These are phyloP conservation scores for Aplysina aerophoba DNA, from an alignment of 37 sponge, comb jelly and placozoan genomes.

Conservation along the genomic window DNA sequence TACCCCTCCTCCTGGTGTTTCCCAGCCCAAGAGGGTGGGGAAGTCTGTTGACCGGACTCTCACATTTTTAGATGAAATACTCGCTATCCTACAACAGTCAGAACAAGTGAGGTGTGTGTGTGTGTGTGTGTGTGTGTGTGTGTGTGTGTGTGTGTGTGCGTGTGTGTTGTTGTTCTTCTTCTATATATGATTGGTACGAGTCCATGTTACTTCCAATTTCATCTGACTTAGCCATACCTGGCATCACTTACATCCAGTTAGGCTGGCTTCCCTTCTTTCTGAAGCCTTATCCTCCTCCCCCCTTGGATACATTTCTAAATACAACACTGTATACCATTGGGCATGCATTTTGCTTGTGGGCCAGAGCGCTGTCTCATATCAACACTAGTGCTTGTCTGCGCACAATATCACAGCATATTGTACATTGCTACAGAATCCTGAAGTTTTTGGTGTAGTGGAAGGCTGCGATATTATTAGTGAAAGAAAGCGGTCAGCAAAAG, in stretches of 20 bases:
- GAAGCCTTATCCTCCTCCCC: too few species aligned
- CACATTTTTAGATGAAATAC: slow-evolving; percentile 67
- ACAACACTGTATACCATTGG: background rate
- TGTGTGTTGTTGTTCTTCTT: background rate
- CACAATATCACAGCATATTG: too few species aligned
- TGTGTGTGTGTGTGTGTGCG: background rate
- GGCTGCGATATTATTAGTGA: slow-evolving; percentile 69
- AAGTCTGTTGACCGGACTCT: slow-evolving; percentile 85
- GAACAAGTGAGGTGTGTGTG: slow-evolving; percentile 6
- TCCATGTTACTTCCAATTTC: background rate
- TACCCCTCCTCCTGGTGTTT: slow-evolving; percentile 38
- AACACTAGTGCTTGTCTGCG: too few species aligned
- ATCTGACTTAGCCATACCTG: too few species aligned
- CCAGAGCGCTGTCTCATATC: too few species aligned
- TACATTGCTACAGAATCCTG: slow-evolving; percentile 32
- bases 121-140: slow-evolving; percentile 26
- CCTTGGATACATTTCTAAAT: too few species aligned
- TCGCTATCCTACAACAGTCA: background rate
- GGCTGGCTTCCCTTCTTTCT: too few species aligned
- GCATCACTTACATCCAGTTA: too few species aligned
- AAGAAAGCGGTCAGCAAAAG: slow-evolving; percentile 67
- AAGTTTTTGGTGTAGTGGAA: slow-evolving; percentile 74
- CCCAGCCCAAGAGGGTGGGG: slow-evolving; percentile 56
- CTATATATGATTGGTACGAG: background rate
- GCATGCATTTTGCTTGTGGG: background rate